Evolutionary conservation across 2,888 invertebrate species (phyloP).

Genomic region (Caradrina kadenii): DNA sequence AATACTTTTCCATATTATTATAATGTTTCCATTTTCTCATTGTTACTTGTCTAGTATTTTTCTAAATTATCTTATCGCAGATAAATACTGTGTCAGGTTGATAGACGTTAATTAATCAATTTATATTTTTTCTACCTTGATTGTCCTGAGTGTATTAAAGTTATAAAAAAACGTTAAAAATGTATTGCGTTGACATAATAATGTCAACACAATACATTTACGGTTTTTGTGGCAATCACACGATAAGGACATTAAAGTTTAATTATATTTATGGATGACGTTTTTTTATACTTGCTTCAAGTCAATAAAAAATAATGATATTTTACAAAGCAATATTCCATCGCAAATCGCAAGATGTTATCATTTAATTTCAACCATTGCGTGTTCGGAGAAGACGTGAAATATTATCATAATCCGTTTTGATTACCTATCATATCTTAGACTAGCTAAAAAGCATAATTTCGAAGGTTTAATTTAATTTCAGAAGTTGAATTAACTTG

Average conservation of each 20-base stretch:
- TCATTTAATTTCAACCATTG: conserved; percentile 51
- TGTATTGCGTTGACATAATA: neutral
- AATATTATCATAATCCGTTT: conserved; percentile 57
- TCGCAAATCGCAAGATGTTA: conserved; percentile 29
- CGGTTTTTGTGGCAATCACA: neutral
- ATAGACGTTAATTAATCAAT: conserved; percentile 17
- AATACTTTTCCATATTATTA: no score
- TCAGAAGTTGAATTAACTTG: conserved; percentile 24
- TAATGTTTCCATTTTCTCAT: no score
- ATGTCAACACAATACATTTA: neutral
- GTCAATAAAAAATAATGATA: conserved; percentile 21
- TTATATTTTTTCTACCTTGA: conserved; percentile 8
- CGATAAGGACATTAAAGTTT: neutral
- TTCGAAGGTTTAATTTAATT: conserved; percentile 32
- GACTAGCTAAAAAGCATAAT: conserved; percentile 27
- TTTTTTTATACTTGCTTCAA: neutral
- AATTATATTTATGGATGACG: conserved; percentile 6
- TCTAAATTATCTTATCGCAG: neutral
- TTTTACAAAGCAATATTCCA: conserved; percentile 15
- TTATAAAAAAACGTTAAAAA: no score
- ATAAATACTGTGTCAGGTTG: neutral
- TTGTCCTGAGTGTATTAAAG: neutral
- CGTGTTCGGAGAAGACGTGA: conserved; percentile 56
- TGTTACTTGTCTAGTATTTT: neutral
- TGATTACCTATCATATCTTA: conserved; percentile 56